phyloP scores from a whole-genome alignment of 92 coral and sea anemone genomes.

The Actinernus sp. region DNA sequence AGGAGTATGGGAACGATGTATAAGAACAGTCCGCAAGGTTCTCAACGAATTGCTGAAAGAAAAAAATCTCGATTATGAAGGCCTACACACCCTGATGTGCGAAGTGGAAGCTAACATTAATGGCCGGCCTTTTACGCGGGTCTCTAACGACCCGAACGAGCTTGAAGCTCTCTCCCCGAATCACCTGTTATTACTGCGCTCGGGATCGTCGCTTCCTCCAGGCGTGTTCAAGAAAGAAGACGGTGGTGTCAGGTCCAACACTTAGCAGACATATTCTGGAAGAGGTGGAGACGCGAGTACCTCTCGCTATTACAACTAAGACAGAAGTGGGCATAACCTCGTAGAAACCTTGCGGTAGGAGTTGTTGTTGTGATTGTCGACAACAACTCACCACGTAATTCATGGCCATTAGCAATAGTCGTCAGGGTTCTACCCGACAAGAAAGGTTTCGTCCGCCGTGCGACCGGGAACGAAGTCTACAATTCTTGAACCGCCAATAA shows the following conservation, averaged over 20 bases:
- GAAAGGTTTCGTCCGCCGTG: conserved; percentile 33
- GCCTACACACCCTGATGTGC: conserved; percentile 23
- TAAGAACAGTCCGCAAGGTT: conserved; percentile 33
- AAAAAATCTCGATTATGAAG: conserved; percentile 36
- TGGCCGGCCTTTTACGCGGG: conserved; percentile 33
- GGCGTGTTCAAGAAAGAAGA: not conserved
- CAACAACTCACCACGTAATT: conserved; percentile 1
- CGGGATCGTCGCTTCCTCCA: conserved; percentile 16
- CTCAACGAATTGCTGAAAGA: conserved; percentile 16
- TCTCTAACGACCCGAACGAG: conserved; percentile 30
- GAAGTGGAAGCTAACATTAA: conserved; percentile 35
- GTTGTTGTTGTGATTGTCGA: conserved; percentile 37
- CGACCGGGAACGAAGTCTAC: conserved; percentile 19
- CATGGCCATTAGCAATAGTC: conserved; percentile 24
- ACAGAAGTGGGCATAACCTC: conserved; percentile 26
- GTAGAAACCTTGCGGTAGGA: conserved; percentile 16
- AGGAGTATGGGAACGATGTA: conserved; percentile 53
- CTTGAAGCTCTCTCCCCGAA: not conserved
- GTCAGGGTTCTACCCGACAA: conserved; percentile 6
- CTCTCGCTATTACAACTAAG: conserved; percentile 25
- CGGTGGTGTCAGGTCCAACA: conserved; percentile 5
- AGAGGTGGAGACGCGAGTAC: conserved; percentile 32
- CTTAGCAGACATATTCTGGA: conserved; percentile 42
- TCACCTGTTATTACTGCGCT: conserved; percentile 17
- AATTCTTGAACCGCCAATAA: conserved; percentile 22